Evolutionary conservation across 2,797 vertebrate species (phyloP).

Genomic region (Coendou prehensilis): DNA sequence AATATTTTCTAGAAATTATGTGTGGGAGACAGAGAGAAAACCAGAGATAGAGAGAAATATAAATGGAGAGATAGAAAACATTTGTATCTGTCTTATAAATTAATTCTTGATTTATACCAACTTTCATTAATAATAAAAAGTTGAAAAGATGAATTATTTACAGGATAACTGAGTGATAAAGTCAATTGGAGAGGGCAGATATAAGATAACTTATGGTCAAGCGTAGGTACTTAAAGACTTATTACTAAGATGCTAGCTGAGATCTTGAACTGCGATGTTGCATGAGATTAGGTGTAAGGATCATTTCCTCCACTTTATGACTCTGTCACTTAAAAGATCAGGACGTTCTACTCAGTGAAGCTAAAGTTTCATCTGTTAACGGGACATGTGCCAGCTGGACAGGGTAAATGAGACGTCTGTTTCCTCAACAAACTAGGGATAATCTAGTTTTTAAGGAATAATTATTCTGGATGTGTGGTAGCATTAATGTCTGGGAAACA

Average conservation of each 20-base stretch:
- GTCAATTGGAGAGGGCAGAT: constrained; percentile 43
- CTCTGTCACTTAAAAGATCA: constrained; percentile 76
- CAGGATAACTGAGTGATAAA: constrained; percentile 81
- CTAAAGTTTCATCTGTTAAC: constrained; percentile 84
- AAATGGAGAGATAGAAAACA: constrained; percentile 53
- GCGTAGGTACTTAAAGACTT: constrained; percentile 82
- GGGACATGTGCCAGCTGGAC: constrained; percentile 85
- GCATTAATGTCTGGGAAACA: constrained; percentile 61
- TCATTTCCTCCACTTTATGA: constrained; percentile 86
- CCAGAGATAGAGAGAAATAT: neutral
- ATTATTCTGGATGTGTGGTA: constrained; percentile 73
- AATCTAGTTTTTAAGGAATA: constrained; percentile 72
- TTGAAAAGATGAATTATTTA: constrained; percentile 77
- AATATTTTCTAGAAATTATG: neutral
- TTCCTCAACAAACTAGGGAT: constrained; percentile 82
- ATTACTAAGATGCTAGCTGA: constrained; percentile 88
- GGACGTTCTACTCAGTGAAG: constrained; percentile 74
- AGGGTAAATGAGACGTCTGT: constrained; percentile 81
- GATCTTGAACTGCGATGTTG: constrained; percentile 88
- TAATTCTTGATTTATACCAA: constrained; percentile 72
- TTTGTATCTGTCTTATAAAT: constrained; percentile 61
- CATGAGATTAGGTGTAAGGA: constrained; percentile 88
- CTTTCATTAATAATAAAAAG: constrained; percentile 63
- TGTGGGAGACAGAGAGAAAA: neutral
- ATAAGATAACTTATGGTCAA: constrained; percentile 79